phyloP scores from a whole-genome alignment of 2,888 invertebrate species.

The Apoderus coryli region DNA sequence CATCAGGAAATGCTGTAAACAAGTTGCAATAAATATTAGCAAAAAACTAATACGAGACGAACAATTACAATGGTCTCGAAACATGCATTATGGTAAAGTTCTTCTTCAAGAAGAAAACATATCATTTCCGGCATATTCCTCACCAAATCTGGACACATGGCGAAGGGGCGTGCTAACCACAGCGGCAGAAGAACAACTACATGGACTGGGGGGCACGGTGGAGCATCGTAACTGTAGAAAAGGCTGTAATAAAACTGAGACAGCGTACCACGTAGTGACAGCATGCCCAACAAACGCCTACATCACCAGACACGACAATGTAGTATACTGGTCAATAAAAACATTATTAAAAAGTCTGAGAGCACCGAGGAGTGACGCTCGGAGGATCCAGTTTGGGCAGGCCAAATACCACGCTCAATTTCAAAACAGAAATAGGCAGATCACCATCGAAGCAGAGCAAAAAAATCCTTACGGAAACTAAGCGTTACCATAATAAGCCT shows the following conservation, averaged over 20 bases:
- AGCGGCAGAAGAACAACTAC: slow-evolving; percentile 17
- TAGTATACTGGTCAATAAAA: slow-evolving; percentile 15
- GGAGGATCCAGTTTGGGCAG: slow-evolving; percentile 10
- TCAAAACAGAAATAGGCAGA: slow-evolving; percentile 1
- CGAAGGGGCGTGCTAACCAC: slow-evolving; percentile 13
- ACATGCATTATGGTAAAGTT: slow-evolving; percentile 15
- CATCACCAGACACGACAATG: slow-evolving; percentile 16
- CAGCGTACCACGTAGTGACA: slow-evolving; percentile 17
- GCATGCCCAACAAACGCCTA: slow-evolving; percentile 14
- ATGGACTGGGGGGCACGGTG: slow-evolving; percentile 11
- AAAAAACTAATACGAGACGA: not conserved
- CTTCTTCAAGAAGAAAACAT: slow-evolving; percentile 9
- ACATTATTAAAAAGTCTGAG: slow-evolving; percentile 9
- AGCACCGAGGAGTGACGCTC: slow-evolving; percentile 8
- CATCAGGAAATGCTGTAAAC: slow-evolving; percentile 5
- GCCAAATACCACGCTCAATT: slow-evolving; percentile 5
- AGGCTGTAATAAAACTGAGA: slow-evolving; percentile 13
- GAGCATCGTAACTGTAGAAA: slow-evolving; percentile 11
- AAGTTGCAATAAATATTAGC: slow-evolving; percentile 2
- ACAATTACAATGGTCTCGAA: slow-evolving; percentile 10
- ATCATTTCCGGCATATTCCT: slow-evolving; percentile 11
- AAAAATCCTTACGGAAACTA: no score
- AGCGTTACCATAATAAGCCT: no score
- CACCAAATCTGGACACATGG: slow-evolving; percentile 12
- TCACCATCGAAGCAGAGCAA: slow-evolving; percentile 4